Conservation (phyloP, 2,113 vertebrate species). For the Physeter macrocephalus region DNA sequence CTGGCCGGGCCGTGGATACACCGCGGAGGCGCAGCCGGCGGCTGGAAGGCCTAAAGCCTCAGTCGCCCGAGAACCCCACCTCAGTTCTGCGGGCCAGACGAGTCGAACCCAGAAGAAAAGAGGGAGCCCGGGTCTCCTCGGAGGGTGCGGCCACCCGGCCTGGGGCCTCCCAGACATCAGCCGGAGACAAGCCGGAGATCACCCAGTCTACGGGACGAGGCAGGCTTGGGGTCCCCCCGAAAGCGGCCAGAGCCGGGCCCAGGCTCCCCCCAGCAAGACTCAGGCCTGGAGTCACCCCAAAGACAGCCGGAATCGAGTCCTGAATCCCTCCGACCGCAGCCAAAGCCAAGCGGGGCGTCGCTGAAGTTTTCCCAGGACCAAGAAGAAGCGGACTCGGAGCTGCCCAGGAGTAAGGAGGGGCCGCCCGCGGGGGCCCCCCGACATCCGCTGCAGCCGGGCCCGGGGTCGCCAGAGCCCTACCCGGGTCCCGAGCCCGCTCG, state of each 20-base stretch:
- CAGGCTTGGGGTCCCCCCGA: neutral
- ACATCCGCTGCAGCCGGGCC: neutral
- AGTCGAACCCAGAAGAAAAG: neutral
- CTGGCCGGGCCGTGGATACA: neutral
- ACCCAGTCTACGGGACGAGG: neutral
- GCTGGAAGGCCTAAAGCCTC: constrained; percentile 19
- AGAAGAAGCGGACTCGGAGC: neutral
- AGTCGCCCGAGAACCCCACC: neutral
- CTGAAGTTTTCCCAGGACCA: neutral
- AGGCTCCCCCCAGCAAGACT: neutral
- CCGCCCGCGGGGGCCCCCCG: neutral
- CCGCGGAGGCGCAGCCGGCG: constrained; percentile 54
- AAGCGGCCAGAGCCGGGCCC: neutral
- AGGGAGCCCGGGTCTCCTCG: neutral
- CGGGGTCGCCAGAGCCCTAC: neutral
- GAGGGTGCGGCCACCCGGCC: neutral
- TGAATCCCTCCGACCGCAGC: neutral
- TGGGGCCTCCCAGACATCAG: neutral
- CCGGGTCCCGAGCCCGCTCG: constrained; percentile 42
- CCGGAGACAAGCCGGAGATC: neutral
- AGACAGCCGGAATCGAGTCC: neutral
- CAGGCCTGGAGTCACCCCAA: neutral
- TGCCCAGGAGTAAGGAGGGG: neutral
- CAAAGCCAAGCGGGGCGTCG: neutral
- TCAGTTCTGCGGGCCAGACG: neutral